These are phyloP conservation scores for Brevimyrus niger DNA, from an alignment of 2,113 vertebrate species.

Conservation along the genomic window DNA sequence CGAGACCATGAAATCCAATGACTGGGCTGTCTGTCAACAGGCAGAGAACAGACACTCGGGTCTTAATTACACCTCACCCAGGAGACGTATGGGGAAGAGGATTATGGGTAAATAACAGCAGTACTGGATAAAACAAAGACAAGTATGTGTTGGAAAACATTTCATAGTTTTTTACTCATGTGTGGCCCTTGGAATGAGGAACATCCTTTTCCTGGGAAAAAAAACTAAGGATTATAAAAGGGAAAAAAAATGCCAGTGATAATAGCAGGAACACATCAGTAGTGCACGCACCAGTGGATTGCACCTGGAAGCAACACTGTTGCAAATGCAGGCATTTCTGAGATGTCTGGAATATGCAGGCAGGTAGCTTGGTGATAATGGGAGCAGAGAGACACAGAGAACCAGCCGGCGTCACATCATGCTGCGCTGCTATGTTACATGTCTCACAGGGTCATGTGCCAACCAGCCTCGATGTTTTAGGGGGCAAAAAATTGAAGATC, in stretches of 20 bases:
- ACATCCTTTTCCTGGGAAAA: not conserved
- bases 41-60: not conserved
- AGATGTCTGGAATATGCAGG: no score
- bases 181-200: not conserved
- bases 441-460: not conserved
- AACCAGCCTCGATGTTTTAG: not conserved
- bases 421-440: not conserved
- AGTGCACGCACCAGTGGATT: not conserved
- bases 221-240: not conserved
- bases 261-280: not conserved
- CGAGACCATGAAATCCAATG: not conserved
- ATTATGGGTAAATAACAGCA: not conserved
- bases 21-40: conserved; percentile 7
- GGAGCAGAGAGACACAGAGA: not conserved
- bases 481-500: not conserved
- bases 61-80: conserved; percentile 6
- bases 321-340: no score
- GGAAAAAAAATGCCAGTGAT: not conserved
- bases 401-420: not conserved
- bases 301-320: not conserved
- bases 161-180: not conserved
- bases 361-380: no score
- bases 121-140: not conserved
- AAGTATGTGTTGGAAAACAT: not conserved
- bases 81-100: not conserved